Conservation (phyloP, 2,113 vertebrate species). For the Hypanus sabinus region DNA sequence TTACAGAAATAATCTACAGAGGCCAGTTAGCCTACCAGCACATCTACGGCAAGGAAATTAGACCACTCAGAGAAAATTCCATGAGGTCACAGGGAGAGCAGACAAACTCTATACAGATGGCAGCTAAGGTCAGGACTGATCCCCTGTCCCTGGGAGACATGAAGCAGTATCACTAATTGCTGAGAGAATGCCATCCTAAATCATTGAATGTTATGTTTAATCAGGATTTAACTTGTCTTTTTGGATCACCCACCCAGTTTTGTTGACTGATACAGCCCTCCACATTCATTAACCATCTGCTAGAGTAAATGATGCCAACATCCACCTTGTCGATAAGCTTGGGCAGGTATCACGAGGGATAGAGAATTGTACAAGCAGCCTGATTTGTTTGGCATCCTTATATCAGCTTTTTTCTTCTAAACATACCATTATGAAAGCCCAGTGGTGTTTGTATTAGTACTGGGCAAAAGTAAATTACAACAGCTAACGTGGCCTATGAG, state of each 20-base stretch:
- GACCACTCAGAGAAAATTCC: too few species aligned
- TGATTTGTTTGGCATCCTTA: not conserved
- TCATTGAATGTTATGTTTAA: not conserved
- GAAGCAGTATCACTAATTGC: too few species aligned
- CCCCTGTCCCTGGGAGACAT: too few species aligned
- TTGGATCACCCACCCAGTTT: not conserved
- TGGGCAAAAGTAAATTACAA: not conserved
- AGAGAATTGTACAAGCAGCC: not conserved
- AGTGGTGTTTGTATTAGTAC: not conserved
- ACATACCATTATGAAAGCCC: not conserved
- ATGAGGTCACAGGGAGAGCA: too few species aligned
- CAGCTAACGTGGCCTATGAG: not conserved
- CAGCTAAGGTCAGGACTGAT: too few species aligned
- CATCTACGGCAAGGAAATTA: too few species aligned
- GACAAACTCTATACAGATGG: too few species aligned
- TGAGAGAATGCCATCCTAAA: not conserved
- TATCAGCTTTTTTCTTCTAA: not conserved
- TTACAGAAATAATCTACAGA: too few species aligned
- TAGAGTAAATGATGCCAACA: not conserved
- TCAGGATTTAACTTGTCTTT: not conserved
- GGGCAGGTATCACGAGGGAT: not conserved
- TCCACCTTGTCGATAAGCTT: not conserved
- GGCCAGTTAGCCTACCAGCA: too few species aligned
- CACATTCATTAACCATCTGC: not conserved
- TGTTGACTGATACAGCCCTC: not conserved